Evolutionary conservation across 1,140 invertebrate genomes (phyloP).

Genomic region (Caligus rogercresseyi): DNA sequence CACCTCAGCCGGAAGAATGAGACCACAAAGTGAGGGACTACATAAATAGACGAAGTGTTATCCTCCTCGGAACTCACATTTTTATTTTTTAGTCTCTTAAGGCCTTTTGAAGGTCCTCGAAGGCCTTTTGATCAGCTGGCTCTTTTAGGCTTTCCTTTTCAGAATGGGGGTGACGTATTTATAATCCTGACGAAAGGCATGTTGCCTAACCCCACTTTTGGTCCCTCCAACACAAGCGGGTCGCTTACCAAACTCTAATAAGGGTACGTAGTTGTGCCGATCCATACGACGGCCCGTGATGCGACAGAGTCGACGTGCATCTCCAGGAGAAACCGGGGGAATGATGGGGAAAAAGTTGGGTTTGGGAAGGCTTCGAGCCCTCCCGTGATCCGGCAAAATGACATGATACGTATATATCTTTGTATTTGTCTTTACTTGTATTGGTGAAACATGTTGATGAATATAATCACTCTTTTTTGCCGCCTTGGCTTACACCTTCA

Average conservation of each 20-base stretch:
- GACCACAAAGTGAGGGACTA: constrained; percentile 46
- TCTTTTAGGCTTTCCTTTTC: constrained; percentile 32
- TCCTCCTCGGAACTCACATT: constrained; percentile 32
- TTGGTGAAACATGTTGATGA: no score
- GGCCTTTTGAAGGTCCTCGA: constrained; percentile 22
- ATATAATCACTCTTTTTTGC: no score
- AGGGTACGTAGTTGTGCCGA: constrained; percentile 27
- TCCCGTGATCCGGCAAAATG: constrained; percentile 59
- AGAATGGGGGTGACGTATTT: constrained; percentile 18
- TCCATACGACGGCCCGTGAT: constrained; percentile 53
- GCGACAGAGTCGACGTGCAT: constrained; percentile 54
- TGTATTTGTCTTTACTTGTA: no score
- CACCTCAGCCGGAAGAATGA: constrained; percentile 52
- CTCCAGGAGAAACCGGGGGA: constrained; percentile 56
- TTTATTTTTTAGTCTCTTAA: constrained; percentile 23
- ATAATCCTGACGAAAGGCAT: constrained; percentile 8
- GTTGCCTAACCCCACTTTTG: not conserved
- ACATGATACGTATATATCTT: not conserved
- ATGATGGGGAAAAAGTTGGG: constrained; percentile 64
- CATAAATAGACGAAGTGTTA: constrained; percentile 52
- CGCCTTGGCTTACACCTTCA: no score
- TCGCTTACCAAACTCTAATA: constrained; percentile 25
- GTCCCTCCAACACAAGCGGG: not conserved
- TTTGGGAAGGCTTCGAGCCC: constrained; percentile 53
- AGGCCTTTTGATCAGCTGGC: constrained; percentile 31